A percentile compares a stretch with the other conserved stretches of the same genome.
These are phyloP conservation scores for Ornithoptera priamus DNA, from an alignment of 2,888 invertebrate species.

Conservation along the genomic window DNA sequence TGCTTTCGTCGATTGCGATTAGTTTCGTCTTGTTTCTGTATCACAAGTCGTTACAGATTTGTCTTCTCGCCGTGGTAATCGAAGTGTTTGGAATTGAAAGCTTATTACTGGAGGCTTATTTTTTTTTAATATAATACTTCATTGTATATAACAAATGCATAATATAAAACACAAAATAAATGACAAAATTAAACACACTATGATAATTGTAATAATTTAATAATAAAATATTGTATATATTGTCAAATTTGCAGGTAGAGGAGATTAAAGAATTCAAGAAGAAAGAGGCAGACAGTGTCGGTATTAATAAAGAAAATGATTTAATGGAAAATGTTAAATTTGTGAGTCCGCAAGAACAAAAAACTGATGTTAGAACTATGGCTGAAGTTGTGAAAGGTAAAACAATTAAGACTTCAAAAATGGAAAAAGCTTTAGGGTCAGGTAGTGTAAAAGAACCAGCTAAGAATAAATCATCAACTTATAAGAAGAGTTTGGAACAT, in stretches of 20 bases:
- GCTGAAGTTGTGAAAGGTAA: conserved; percentile 10
- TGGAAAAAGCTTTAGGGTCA: conserved; percentile 17
- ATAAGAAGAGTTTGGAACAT: conserved; percentile 1
- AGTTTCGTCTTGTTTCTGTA: no score
- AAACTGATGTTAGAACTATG: conserved; percentile 44
- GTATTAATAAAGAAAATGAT: conserved; percentile 55
- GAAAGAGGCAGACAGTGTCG: conserved; percentile 60
- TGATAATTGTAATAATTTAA: not conserved
- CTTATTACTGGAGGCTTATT: no score
- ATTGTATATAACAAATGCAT: no score
- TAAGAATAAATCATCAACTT: conserved; percentile 4
- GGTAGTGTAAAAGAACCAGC: conserved; percentile 5
- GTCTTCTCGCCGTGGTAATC: no score
- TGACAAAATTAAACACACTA: not conserved
- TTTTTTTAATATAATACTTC: no score
- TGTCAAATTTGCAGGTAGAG: conserved; percentile 47
- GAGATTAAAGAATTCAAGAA: conserved; percentile 59
- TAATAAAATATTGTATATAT: not conserved
- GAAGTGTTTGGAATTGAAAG: no score
- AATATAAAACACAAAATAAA: not conserved
- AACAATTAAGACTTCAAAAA: not conserved
- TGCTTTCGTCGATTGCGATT: no score
- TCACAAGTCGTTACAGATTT: no score
- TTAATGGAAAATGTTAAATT: conserved; percentile 58
- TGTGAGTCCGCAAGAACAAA: conserved; percentile 49